Conservation (phyloP, 2,113 vertebrate species). For the Numida meleagris region DNA sequence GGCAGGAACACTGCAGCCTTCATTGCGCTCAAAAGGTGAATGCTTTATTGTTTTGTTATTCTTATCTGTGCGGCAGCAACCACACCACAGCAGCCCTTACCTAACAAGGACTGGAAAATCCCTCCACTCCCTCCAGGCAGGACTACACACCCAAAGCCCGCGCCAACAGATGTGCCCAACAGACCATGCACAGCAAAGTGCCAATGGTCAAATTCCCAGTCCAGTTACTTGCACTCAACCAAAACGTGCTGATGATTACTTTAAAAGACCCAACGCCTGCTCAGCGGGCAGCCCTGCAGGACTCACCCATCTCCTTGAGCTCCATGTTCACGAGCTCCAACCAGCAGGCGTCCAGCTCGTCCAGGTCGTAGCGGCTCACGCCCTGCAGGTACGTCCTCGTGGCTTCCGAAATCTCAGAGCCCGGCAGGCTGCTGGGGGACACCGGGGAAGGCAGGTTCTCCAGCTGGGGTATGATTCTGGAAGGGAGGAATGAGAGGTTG, state of each 20-base stretch:
- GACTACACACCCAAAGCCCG: not conserved
- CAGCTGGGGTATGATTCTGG: constrained; percentile 77
- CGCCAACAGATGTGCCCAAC: constrained; percentile 30
- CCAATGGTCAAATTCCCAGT: constrained; percentile 26
- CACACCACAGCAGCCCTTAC: not conserved
- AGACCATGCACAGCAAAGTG: constrained; percentile 4
- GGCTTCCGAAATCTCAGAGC: constrained; percentile 74
- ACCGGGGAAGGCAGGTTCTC: constrained; percentile 64
- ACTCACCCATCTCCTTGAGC: constrained; percentile 92
- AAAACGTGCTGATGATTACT: not conserved
- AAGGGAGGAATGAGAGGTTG: not conserved
- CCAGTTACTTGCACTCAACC: not conserved
- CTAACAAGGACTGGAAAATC: constrained; percentile 55
- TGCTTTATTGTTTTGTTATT: not conserved
- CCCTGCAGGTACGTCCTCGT: constrained; percentile 77
- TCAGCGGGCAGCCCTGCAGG: not conserved
- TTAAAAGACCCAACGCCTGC: not conserved
- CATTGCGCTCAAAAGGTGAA: not conserved
- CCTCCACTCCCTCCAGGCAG: constrained; percentile 1
- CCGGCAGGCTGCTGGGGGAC: constrained; percentile 45
- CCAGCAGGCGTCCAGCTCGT: constrained; percentile 94
- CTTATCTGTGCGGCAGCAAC: not conserved
- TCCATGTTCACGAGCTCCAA: constrained; percentile 92
- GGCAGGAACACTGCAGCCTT: accelerated
- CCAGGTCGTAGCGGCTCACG: constrained; percentile 92